Percentiles rank a stretch among this genome's conserved stretches.
Conservation (phyloP, 2,113 vertebrate genomes). For the Hypocryptadius cinnamomeus region DNA sequence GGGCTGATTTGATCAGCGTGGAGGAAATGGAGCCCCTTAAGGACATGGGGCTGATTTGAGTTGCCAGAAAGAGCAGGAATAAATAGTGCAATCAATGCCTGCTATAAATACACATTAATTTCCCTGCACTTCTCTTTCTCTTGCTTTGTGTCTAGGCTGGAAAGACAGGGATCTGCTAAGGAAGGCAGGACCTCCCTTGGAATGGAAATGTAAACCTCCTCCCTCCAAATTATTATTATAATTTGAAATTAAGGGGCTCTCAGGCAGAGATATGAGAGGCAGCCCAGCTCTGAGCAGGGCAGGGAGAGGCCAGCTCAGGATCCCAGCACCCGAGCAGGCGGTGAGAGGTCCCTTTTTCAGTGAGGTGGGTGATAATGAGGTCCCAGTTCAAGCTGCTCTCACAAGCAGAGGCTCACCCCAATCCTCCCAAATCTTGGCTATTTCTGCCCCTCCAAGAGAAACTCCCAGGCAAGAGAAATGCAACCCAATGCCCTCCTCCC, state of each 20-base stretch:
- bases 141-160: background rate
- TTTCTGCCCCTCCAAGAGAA: background rate
- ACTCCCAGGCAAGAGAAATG: background rate
- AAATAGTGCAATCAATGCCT: background rate
- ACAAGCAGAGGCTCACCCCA: background rate
- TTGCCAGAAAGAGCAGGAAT: background rate
- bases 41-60: background rate
- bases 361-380: background rate
- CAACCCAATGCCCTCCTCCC: background rate
- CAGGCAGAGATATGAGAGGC: background rate
- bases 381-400: background rate
- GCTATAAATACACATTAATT: background rate
- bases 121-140: background rate
- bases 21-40: background rate
- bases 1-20: background rate
- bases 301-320: background rate
- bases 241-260: background rate
- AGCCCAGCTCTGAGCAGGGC: background rate
- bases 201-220: background rate
- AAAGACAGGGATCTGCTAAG: background rate
- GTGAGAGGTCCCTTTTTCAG: background rate
- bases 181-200: background rate
- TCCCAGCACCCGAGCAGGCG: background rate
- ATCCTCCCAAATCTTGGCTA: background rate
- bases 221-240: background rate